Conservation (phyloP, 1,140 invertebrate genomes). For the Lordiphosa stackelbergi region DNA sequence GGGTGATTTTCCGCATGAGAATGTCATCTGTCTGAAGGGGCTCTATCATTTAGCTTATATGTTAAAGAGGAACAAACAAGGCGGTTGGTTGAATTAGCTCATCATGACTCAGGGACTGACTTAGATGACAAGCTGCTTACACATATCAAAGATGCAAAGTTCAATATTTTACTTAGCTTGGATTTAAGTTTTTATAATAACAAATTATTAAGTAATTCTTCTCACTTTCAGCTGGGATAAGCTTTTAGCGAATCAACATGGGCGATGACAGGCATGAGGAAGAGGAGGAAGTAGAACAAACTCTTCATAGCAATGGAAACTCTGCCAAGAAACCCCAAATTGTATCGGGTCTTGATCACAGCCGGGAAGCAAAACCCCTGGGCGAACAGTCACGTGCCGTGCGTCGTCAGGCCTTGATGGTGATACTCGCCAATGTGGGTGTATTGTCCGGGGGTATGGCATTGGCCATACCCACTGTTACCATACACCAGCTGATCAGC, state of each 20-base stretch:
- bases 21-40: too few relatives aligned
- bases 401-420: conserved; percentile 56
- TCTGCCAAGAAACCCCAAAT: conserved; percentile 33
- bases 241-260: conserved; percentile 15
- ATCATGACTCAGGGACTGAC: too few relatives aligned
- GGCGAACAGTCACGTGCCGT: conserved; percentile 61
- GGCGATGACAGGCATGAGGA: conserved; percentile 5
- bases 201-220: neutral
- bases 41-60: too few relatives aligned
- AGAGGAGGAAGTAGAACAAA: conserved; percentile 19
- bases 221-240: conserved; percentile 1
- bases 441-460: conserved; percentile 62
- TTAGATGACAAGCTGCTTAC: too few relatives aligned
- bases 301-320: conserved; percentile 13
- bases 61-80: too few relatives aligned
- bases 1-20: too few relatives aligned
- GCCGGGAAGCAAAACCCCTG: conserved; percentile 36
- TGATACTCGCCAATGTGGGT: conserved; percentile 65
- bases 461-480: conserved; percentile 63
- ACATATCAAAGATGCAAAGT: too few relatives aligned
- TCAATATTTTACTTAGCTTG: too few relatives aligned
- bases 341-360: conserved; percentile 41
- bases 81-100: too few relatives aligned
- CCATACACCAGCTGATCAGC: conserved; percentile 45
- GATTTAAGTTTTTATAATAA: too few relatives aligned